A percentile compares a stretch with the other conserved stretches of the same genome.
phyloP scores from a whole-genome alignment of 2,113 vertebrate genomes.

The Castor canadensis region DNA sequence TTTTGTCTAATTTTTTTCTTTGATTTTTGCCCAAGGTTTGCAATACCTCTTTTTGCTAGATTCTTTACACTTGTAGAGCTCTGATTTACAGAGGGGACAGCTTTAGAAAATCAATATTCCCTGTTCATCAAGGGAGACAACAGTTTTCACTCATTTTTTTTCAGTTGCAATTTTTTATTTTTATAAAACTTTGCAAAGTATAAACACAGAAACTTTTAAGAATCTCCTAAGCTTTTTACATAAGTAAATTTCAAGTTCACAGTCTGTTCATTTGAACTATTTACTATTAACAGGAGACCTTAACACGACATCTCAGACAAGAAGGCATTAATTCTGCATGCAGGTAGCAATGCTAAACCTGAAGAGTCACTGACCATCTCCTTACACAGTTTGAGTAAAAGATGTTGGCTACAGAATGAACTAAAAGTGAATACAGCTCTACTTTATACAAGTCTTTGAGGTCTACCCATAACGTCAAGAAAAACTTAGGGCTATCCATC shows the following conservation, averaged over 20 bases:
- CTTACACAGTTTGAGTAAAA: slow-evolving; percentile 72
- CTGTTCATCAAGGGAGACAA: too few species aligned
- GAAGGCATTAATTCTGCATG: slow-evolving; percentile 67
- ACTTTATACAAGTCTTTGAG: slow-evolving; percentile 69
- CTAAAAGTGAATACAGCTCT: slow-evolving; percentile 72
- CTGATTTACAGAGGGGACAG: too few species aligned
- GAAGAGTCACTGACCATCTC: slow-evolving; percentile 69
- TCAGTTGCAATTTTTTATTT: slow-evolving; percentile 77
- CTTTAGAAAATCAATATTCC: too few species aligned
- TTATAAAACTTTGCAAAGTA: slow-evolving; percentile 78
- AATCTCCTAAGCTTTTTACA: slow-evolving; percentile 75
- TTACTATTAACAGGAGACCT: slow-evolving; percentile 67
- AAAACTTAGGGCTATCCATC: slow-evolving; percentile 49
- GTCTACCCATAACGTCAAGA: slow-evolving; percentile 60
- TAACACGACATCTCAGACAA: slow-evolving; percentile 66
- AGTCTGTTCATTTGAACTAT: slow-evolving; percentile 74
- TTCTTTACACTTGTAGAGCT: too few species aligned
- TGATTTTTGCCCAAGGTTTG: too few species aligned
- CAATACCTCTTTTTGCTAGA: too few species aligned
- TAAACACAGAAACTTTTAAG: slow-evolving; percentile 78
- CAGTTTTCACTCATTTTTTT: slow-evolving; percentile 69
- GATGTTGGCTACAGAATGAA: slow-evolving; percentile 67
- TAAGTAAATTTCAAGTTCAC: slow-evolving; percentile 70
- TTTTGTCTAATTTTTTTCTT: too few species aligned
- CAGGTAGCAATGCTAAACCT: slow-evolving; percentile 74